Base-by-base conservation (phyloP, 2,113 vertebrate species). In the Oophaga pumilio region DNA sequence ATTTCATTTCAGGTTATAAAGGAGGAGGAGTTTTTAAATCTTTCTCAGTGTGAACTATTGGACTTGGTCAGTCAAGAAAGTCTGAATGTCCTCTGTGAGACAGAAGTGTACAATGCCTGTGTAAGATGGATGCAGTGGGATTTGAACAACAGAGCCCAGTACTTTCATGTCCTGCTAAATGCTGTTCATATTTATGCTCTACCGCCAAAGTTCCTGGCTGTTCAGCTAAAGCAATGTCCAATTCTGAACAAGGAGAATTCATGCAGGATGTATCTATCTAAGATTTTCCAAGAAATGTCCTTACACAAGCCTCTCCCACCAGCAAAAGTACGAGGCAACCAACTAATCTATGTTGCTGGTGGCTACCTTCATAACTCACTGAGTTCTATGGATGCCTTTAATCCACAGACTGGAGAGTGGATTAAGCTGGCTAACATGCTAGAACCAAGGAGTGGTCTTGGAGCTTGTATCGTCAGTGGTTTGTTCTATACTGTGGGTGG, bases 221-320 rank as follows among this genome's bases (percentile, higher is more conserved):
- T 92, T 69, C 96, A 96, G 91, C 93, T 96, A 28, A 92, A 92
- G 85, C 94, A 94, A 80, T 96, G 96, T 86, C 96, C 96, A 69
- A 96, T 96, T 90, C 94, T 96, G 69, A 94, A 94, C 90, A 96
- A 95, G 92, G 95, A 94, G 85, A 95, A 96, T 76, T 93, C 94
- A 68, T 96, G 95, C 89, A 95, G 94, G 89, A 94, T 95, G 90
- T 95, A 95, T 91, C 93, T 96, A 49, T 94, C 95, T 6, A 96
- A 95, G 90, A 96, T 96, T 90, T 96, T 96, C 90, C 96, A 96
- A 89, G 96, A 96, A 33, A 96, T 96, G 95, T 93, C 93, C 0
- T 89, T 96, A 6, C 94, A 93, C 83, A 95, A 94, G 84, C 92
- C 91, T 6, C 87, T 95, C 24, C 92, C 96, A 8, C 94, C 93